Percentiles rank a stretch among this genome's conserved stretches.
Evolutionary conservation across 2,888 invertebrate species (phyloP).

Genomic region (Polydrusus pterygomalis): DNA sequence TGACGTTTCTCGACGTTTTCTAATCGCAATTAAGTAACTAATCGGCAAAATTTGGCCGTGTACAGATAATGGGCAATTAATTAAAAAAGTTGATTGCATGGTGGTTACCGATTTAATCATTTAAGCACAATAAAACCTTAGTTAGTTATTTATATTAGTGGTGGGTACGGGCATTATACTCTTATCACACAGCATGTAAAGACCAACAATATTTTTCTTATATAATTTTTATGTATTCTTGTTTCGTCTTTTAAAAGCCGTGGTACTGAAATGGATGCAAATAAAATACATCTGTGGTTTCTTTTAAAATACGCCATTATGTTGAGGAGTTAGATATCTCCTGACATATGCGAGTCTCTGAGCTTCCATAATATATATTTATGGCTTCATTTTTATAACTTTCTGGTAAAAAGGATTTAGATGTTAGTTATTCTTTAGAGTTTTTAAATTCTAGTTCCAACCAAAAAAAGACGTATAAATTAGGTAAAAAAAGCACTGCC

Average conservation of each 20-base stretch:
- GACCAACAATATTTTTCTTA: background rate
- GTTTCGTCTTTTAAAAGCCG: conserved; percentile 11
- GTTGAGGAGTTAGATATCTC: conserved; percentile 8
- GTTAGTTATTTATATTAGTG: too few relatives aligned
- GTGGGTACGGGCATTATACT: too few relatives aligned
- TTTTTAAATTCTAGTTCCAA: background rate
- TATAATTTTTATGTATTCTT: conserved; percentile 7
- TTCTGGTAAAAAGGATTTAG: background rate
- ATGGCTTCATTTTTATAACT: conserved; percentile 3
- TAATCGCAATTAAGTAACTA: too few relatives aligned
- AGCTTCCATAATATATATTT: conserved; percentile 19
- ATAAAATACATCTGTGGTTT: conserved; percentile 22
- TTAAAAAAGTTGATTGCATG: too few relatives aligned
- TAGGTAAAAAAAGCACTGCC: too few relatives aligned
- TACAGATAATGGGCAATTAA: too few relatives aligned
- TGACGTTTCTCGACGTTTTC: too few relatives aligned
- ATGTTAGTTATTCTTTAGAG: background rate
- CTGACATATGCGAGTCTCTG: conserved; percentile 11
- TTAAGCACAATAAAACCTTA: too few relatives aligned
- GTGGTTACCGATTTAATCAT: too few relatives aligned
- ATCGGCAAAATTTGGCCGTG: too few relatives aligned
- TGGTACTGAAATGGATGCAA: conserved; percentile 12
- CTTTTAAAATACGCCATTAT: conserved; percentile 3
- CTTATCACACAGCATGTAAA: background rate
- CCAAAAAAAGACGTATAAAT: too few relatives aligned